Conservation (phyloP, 1,140 invertebrate genomes). For the Euwallacea similis region DNA sequence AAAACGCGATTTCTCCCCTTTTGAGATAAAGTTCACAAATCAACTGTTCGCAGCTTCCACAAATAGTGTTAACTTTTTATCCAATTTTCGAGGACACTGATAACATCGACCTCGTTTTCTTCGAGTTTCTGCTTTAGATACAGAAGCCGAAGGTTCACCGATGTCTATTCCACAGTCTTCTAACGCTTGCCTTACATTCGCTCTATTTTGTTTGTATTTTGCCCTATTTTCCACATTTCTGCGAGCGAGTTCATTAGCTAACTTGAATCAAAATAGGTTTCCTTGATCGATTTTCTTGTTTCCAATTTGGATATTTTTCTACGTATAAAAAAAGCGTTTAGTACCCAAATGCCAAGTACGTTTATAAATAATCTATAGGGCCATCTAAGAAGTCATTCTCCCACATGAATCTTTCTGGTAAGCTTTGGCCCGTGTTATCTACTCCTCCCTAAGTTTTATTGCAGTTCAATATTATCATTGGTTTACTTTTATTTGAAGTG, state of each 20-base stretch:
- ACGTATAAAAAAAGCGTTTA: constrained; percentile 32
- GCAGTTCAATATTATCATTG: constrained; percentile 31
- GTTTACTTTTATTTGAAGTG: constrained; percentile 22
- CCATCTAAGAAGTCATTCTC: constrained; percentile 33
- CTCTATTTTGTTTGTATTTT: constrained; percentile 15
- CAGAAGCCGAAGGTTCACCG: neutral
- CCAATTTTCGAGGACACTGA: constrained; percentile 16
- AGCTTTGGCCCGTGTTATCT: constrained; percentile 34
- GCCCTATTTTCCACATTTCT: constrained; percentile 18
- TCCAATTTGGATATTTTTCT: constrained; percentile 33
- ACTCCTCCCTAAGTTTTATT: constrained; percentile 35
- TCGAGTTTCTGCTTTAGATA: neutral
- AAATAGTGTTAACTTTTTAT: constrained; percentile 25
- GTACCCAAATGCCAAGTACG: constrained; percentile 32
- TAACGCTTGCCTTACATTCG: constrained; percentile 10
- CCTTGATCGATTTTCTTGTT: constrained; percentile 17
- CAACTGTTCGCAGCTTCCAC: constrained; percentile 12
- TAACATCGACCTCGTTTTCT: constrained; percentile 30
- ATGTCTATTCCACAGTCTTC: constrained; percentile 10
- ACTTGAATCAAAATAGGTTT: constrained; percentile 17
- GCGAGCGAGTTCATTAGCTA: constrained; percentile 10
- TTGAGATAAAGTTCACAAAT: constrained; percentile 9
- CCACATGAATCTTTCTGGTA: constrained; percentile 28
- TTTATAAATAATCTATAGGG: constrained; percentile 39
- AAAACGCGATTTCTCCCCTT: neutral